Base-by-base conservation (phyloP, 2,797 vertebrate genomes). In the Aselliscus stoliczkanus region DNA sequence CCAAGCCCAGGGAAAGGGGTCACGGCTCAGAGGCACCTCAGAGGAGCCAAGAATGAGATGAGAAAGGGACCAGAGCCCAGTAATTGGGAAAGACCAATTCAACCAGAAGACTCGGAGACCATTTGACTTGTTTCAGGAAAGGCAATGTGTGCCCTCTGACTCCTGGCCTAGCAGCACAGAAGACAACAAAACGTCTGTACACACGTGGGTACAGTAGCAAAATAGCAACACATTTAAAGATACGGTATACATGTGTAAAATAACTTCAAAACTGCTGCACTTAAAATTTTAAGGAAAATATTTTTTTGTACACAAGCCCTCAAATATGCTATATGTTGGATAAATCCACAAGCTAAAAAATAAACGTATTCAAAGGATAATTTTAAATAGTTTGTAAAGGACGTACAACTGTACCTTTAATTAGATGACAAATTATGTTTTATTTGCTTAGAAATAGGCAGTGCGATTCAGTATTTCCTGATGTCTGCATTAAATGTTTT, bases 141-240 rank as follows among this genome's bases (percentile, higher is more conserved):
- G 62, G 76, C 77, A 86, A 3, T 7, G 5, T 4, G 31, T 52
- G 12, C 5, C 23, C 69, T 58, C 34, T 18, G 44, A 85, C 77
- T n/a, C 47, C 56, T 31, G 58, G 72, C 4, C 62, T 37, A 9
- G 17, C 13, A 29, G 15, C 44, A 11, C n/a, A 39, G n/a, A 50
- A n/a, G n/a, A 6, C 27, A 20, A n/a, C 2, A 10, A 31, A 11
- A 15, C 8, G 27, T 34, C 15, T 2, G 17, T 6, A 2, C 21
- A 69, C 1, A 3, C 3, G 5, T 7, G 0, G 13, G 37, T n/a
- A 2, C 27, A 21, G 34, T 39, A 50, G 47, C 15, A 50, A 50
- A 2, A n/a, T n/a, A n/a, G n/a, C n/a, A n/a, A 50, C 14, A 15
- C 14, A 72, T 2, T 25, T 42, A 47, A 27, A 44, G 4, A 12